These are phyloP conservation scores for Chondrosia reniformis DNA, from an alignment of 37 sponge, comb jelly and placozoan species.

Conservation along the genomic window DNA sequence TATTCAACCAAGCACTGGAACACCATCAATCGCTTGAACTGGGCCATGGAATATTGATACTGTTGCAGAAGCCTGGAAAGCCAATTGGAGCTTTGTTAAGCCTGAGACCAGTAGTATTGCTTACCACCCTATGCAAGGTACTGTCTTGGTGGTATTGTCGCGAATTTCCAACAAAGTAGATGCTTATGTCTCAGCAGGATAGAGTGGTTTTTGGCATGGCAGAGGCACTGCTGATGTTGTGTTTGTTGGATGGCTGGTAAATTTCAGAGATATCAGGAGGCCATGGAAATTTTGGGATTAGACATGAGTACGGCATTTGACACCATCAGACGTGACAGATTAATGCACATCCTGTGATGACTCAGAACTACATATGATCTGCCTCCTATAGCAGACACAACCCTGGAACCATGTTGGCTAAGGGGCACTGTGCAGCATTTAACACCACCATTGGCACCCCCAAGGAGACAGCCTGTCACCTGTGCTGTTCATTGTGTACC, in stretches of 20 bases:
- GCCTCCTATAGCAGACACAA: slow-evolving; percentile 8
- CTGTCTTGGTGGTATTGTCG: slow-evolving; percentile 23
- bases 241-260: slow-evolving; percentile 10
- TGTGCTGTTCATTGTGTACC: slow-evolving; percentile 11
- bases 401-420: slow-evolving; percentile 15
- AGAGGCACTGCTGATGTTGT: slow-evolving; percentile 19
- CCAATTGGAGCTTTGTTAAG: slow-evolving; percentile 12
- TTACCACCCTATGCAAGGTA: slow-evolving; percentile 13
- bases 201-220: slow-evolving; percentile 8
- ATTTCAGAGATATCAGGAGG: slow-evolving; percentile 3
- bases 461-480: slow-evolving; percentile 25
- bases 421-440: slow-evolving; percentile 5
- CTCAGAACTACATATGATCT: slow-evolving; percentile 16
- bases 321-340: slow-evolving; percentile 18
- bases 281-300: slow-evolving; percentile 10
- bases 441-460: slow-evolving; percentile 21
- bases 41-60: slow-evolving; percentile 18
- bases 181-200: background rate
- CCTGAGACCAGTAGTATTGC: slow-evolving; percentile 17
- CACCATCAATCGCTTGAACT: slow-evolving; percentile 2
- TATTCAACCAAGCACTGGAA: slow-evolving; percentile 16
- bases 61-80: slow-evolving; percentile 11
- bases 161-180: background rate
- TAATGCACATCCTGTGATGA: slow-evolving; percentile 12
- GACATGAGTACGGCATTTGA: slow-evolving; percentile 15